A percentile compares a stretch with the other conserved stretches of the same genome.
phyloP scores from a whole-genome alignment of 2,888 invertebrate species.

The Cheilosia variabilis region DNA sequence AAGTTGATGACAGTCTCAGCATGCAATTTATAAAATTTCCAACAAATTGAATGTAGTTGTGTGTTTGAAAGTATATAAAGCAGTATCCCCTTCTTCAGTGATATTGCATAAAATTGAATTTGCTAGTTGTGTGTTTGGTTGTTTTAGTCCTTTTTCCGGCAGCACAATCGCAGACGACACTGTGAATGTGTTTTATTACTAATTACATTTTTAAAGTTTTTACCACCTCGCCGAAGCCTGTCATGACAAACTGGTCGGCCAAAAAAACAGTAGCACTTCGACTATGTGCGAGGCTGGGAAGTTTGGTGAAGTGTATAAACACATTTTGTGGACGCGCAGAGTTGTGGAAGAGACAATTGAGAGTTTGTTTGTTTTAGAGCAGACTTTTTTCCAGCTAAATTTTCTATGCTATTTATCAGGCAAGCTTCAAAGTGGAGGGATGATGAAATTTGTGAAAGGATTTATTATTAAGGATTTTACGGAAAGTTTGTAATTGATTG shows the following conservation, averaged over 20 bases:
- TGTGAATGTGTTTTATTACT: constrained; percentile 45
- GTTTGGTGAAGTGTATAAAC: constrained; percentile 16
- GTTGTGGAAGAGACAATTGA: constrained; percentile 13
- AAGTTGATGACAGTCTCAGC: neutral
- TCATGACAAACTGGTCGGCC: constrained; percentile 37
- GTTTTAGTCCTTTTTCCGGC: constrained; percentile 16
- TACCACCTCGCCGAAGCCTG: neutral
- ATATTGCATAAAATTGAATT: constrained; percentile 49
- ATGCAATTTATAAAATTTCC: constrained; percentile 21
- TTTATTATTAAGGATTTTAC: neutral
- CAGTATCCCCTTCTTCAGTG: neutral
- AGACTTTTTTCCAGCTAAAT: neutral
- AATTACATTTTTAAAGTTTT: constrained; percentile 24
- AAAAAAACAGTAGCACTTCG: constrained; percentile 12
- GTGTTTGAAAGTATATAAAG: neutral
- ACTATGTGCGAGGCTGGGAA: neutral
- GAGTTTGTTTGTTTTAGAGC: constrained; percentile 25
- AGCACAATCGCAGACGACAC: constrained; percentile 16
- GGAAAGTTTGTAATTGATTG: no score
- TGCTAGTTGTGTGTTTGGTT: constrained; percentile 33
- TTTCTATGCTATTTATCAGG: neutral
- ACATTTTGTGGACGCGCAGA: constrained; percentile 1
- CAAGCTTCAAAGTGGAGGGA: neutral
- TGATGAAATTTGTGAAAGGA: constrained; percentile 1
- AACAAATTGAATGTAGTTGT: constrained; percentile 7